Evolutionary conservation across 2,113 vertebrate genomes (phyloP).

Genomic region (Trochalopteron elliotii): DNA sequence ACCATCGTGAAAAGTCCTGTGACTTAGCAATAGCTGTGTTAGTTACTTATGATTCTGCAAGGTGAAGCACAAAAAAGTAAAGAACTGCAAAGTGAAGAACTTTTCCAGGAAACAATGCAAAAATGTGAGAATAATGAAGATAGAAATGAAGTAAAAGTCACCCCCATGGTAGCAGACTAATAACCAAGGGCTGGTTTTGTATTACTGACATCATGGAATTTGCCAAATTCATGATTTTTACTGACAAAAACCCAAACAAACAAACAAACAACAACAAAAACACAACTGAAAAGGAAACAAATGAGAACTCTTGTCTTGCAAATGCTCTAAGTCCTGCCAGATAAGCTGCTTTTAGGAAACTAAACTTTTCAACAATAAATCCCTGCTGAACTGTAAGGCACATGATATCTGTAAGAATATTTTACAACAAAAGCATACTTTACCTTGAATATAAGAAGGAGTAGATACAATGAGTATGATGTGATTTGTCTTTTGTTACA

Average conservation of each 20-base stretch:
- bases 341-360: not conserved
- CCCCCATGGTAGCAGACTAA: not conserved
- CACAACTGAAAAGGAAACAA: not conserved
- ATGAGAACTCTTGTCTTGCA: not conserved
- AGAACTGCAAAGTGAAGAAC: no score
- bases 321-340: not conserved
- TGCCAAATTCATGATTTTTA: not conserved
- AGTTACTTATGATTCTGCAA: not conserved
- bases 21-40: not conserved
- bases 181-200: not conserved
- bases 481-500: slow-evolving; percentile 33
- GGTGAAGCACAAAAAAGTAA: no score
- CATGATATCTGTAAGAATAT: not conserved
- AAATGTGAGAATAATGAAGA: not conserved
- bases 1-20: not conserved
- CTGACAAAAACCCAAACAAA: not conserved
- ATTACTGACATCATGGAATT: not conserved
- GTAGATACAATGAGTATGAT: not conserved
- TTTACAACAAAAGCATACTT: not conserved
- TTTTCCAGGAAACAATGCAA: not conserved
- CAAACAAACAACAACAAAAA: no score
- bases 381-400: not conserved
- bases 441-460: not conserved
- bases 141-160: not conserved
- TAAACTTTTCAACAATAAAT: not conserved